Percentiles rank a stretch among this genome's conserved stretches.
phyloP scores from a whole-genome alignment of 2,113 vertebrate species.

The Cercopithecus mona region DNA sequence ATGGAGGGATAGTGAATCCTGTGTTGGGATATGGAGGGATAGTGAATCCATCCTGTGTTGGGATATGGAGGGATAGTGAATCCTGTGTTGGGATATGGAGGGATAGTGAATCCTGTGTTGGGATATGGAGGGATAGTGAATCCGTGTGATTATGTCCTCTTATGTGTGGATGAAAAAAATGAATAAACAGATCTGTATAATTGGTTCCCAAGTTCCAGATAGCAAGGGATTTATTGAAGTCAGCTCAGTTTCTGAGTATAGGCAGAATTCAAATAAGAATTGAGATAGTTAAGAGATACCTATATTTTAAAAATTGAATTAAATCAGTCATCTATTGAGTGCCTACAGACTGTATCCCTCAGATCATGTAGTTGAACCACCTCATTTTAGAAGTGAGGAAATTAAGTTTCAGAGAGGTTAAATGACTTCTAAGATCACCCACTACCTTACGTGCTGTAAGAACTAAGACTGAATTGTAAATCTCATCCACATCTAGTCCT shows the following conservation, averaged over 20 bases:
- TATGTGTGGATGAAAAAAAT: too few relatives aligned
- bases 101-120: too few relatives aligned
- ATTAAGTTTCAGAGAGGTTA: not conserved
- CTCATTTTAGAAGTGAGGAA: not conserved
- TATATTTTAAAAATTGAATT: not conserved
- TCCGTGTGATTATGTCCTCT: too few relatives aligned
- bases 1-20: too few relatives aligned
- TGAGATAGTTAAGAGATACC: not conserved
- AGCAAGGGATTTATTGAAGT: not conserved
- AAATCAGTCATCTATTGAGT: not conserved
- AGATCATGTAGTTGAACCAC: not conserved
- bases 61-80: too few relatives aligned
- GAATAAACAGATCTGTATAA: not conserved
- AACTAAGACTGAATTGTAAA: not conserved
- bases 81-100: too few relatives aligned
- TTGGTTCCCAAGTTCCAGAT: not conserved
- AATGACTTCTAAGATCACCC: not conserved
- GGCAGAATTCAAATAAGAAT: not conserved
- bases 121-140: too few relatives aligned
- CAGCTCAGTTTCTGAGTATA: not conserved
- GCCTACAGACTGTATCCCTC: not conserved
- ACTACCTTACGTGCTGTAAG: not conserved
- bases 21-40: too few relatives aligned
- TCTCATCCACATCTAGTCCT: not conserved
- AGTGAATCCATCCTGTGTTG: too few relatives aligned